Evolutionary conservation across 2,888 invertebrate species (phyloP), one percentile per base, ranked within the genome.

Genomic region (Elaeidobius kamerunicus): DNA sequence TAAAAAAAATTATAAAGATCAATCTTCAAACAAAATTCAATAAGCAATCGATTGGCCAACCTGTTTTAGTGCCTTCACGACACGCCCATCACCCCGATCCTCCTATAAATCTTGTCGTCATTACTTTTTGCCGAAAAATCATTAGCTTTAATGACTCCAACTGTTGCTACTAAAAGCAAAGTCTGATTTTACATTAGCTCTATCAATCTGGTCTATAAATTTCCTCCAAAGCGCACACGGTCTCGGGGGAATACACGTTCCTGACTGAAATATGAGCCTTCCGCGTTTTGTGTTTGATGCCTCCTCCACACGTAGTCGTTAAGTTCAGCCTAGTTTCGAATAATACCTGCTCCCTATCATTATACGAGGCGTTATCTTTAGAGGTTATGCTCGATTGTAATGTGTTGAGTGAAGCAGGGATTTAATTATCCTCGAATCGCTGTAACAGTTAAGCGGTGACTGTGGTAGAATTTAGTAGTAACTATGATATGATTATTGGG

Each of bases 111-210:
- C 3, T 30, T 3, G 12, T 30, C 11, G 9, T 3, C 9, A 30
- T 35, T n/a, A 35, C 9, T 14, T 35, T 35, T 35, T 35, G 5
- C 16, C 15, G 3, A 15, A 35, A 9, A 35, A 27, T 35, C 35
- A 35, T 35, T 35, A 35, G 35, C 5, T 35, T 16, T 35, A 35
- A 35, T 35, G 35, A 35, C 5, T 35, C 12, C 35, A 35, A 6
- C 35, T 35, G 14, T 16, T 35, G 14, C 35, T 11, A 35, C 20
- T 53, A 54, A 54, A 56, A 56, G 39, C 39, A 39, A 39, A 39
- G 12, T 19, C 18, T n/a, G 19, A 35, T 35, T 16, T 16, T 15
- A 35, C 35, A 35, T 35, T 35, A 14, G 35, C 35, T 15, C 15
- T 35, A 35, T 35, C 15, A 14, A 35, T 35, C 35, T n/a, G 15